Evolutionary conservation across 2,797 vertebrate species (phyloP).

Genomic region (Catostomus latipinnis): DNA sequence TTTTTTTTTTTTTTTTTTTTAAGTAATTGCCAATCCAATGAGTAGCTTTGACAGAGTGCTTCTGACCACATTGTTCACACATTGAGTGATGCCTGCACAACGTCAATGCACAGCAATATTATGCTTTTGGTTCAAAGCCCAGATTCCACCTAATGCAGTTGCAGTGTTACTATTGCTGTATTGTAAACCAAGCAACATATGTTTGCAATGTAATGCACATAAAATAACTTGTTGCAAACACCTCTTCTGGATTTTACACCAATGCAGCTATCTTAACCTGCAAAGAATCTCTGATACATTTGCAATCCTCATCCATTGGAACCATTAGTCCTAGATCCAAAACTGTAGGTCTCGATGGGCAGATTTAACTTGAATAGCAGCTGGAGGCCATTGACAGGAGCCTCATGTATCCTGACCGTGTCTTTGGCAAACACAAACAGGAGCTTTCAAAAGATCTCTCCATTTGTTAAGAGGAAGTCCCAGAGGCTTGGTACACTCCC

Average conservation of each 20-base stretch:
- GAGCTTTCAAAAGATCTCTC: slow-evolving; percentile 55
- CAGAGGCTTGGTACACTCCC: slow-evolving; percentile 51
- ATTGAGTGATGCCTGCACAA: slow-evolving; percentile 50
- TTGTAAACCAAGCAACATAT: not conserved
- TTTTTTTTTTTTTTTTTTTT: slow-evolving; percentile 31
- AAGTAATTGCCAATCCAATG: slow-evolving; percentile 52
- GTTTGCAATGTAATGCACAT: not conserved
- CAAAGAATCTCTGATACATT: slow-evolving; percentile 36
- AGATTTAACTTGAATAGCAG: slow-evolving; percentile 40
- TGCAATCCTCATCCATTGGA: slow-evolving; percentile 5
- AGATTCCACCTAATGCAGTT: slow-evolving; percentile 31
- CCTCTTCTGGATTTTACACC: slow-evolving; percentile 22
- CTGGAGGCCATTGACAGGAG: slow-evolving; percentile 47
- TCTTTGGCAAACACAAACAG: slow-evolving; percentile 58
- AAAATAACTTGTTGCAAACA: not conserved
- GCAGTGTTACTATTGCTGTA: slow-evolving; percentile 14
- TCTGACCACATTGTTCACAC: slow-evolving; percentile 55
- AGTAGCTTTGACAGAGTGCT: slow-evolving; percentile 49
- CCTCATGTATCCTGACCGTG: slow-evolving; percentile 49
- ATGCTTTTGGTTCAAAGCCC: slow-evolving; percentile 41
- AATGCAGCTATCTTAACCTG: slow-evolving; percentile 34
- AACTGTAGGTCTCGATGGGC: slow-evolving; percentile 30
- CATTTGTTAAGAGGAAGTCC: slow-evolving; percentile 57
- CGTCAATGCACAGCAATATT: slow-evolving; percentile 40
- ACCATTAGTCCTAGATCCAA: not conserved